Base-by-base conservation (phyloP, 2,113 vertebrate genomes). In the Plecotus auritus region DNA sequence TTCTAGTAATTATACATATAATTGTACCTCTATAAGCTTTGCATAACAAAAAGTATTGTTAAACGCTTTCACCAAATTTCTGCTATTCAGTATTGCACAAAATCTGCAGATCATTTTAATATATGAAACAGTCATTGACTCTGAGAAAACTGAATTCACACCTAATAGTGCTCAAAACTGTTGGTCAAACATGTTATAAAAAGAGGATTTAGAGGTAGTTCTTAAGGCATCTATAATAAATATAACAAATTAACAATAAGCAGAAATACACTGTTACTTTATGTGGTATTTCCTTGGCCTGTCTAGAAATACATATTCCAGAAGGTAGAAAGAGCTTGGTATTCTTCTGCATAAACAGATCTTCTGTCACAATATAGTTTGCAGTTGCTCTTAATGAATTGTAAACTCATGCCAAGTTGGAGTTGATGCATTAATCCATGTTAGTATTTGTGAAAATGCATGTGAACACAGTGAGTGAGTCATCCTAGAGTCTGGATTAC, bases 341-440 rank as follows among this genome's bases (percentile, higher is more conserved):
- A 40, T 89, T 93, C 85, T 87, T 95, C 64, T 72, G 61, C 64
- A 49, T 30, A 96, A 76, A 74, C n/a, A 70, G 81, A 83, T 91
- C 69, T 88, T 82, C 82, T 95, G 91, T 92, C 69, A 74, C 77
- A 92, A 82, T 93, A n/a, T 86, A 88, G 92, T 96, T 94, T 20
- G 45, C 73, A 88, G 35, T 69, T 96, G 92, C 89, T 93, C 73
- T 96, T 96, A 69, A 92, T 12, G 1, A 92, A 94, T 69, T 93
- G 37, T 96, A 89, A 96, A 91, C 89, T 81, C 66, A 69, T 14
- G 93, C 56, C 81, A 94, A 83, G 49, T 90, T 22, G 73, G 77
- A 97, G 93, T 47, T 82, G 87, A 92, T 89, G 49, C 73, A 97
- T 95, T 97, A 90, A 95, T 93, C 85, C 30, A 5, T 32, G 74